Evolutionary conservation across 1,140 invertebrate species (phyloP), one percentile per base, ranked within the genome.

Genomic region (Lerema accius): DNA sequence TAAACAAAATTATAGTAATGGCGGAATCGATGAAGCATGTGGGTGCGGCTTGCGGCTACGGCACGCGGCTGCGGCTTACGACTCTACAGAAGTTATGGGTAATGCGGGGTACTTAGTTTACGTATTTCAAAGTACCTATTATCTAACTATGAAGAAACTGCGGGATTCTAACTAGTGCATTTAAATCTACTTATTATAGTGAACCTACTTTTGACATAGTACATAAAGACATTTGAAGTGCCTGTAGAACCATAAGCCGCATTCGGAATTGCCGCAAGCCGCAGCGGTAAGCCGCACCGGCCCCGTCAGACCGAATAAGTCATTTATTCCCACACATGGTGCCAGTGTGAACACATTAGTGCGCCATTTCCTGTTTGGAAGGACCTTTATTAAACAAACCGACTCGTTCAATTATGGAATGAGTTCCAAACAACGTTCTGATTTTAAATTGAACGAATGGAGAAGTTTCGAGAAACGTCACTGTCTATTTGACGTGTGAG

Each of bases 251-350:
- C 16, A 16, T 16, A 19, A 1, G 42, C 39, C 37, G 51, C 37
- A n/a, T n/a, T n/a, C n/a, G n/a, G n/a, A n/a, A n/a, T 26, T 10
- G 32, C 48, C 48, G 26, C 39, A 55, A 37, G 51, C 23, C 53
- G 53, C 53, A 45, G 19, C 1, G 0, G 35, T 13, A 26, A 28
- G 39, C 23, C 53, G 53, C 40, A 43, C 10, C 4, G 19, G 9
- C 9, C 1, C 1, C 28, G 9, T 13, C 15, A 40, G 17, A 53
- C 17, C 28, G 63, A 78, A 70, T 80, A 81, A 84, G 76, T 80
- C 76, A 80, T 83, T 78, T 78, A 78, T 78, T 76, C 74, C 68
- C 76, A 68, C 82, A 87, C 71, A 84, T 87, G 82, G 82, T 77
- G 82, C 76, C 78, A 84, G 80, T 58, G 74, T 63, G 73, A 73